Conservation (phyloP, 2,113 vertebrate genomes). For the Melanotaenia duboulayi region DNA sequence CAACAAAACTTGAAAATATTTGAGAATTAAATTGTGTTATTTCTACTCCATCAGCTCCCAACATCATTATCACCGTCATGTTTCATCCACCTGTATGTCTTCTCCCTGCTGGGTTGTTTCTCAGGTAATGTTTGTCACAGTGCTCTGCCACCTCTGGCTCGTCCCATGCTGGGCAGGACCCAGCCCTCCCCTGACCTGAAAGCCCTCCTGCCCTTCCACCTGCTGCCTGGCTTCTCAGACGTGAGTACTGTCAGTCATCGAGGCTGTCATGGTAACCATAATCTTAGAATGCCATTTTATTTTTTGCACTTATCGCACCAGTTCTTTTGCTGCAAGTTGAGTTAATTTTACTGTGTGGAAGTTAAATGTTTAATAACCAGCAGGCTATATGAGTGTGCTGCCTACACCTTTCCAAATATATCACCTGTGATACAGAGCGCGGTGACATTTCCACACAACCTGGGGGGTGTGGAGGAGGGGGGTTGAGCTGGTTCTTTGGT, state of each 20-base stretch:
- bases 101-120: conserved; percentile 34
- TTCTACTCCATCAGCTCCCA: not conserved
- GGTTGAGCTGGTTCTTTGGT: conserved; percentile 46
- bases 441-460: conserved; percentile 69
- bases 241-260: conserved; percentile 63
- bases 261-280: conserved; percentile 26
- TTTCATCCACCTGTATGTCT: conserved; percentile 29
- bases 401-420: conserved; percentile 75
- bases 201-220: conserved; percentile 66
- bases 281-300: conserved; percentile 1
- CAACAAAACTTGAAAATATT: not conserved
- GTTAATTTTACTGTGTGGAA: conserved; percentile 13
- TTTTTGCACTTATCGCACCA: not conserved
- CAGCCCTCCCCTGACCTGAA: conserved; percentile 53
- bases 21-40: not conserved
- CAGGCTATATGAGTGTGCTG: conserved; percentile 45
- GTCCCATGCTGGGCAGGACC: conserved; percentile 57
- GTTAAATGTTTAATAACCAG: conserved; percentile 43
- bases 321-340: conserved; percentile 12
- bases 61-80: not conserved
- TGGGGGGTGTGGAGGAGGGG: conserved; percentile 18
- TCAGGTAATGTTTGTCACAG: conserved; percentile 71
- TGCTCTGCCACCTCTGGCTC: conserved; percentile 45
- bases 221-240: conserved; percentile 67
- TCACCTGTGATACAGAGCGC: conserved; percentile 59